These are phyloP conservation scores for Gopherus flavomarginatus DNA, from an alignment of 2,113 vertebrate genomes.

Conservation along the genomic window DNA sequence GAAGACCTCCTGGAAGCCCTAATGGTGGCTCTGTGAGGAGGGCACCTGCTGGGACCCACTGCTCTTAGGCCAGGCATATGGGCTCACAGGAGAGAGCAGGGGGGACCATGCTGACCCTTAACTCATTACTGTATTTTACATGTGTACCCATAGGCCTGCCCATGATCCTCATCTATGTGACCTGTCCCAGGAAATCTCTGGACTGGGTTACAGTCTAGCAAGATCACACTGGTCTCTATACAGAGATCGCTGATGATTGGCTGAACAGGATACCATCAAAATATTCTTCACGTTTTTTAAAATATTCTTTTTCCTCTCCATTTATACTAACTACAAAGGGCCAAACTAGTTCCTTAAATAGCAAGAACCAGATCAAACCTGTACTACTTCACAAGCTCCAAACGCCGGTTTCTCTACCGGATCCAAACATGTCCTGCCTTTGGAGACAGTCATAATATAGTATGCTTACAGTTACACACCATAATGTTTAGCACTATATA, in stretches of 20 bases:
- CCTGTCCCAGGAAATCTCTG: not conserved
- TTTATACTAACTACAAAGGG: not conserved
- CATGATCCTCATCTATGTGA: accelerated
- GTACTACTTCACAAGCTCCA: not conserved
- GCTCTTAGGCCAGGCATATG: accelerated
- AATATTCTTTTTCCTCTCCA: not conserved
- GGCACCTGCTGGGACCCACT: not conserved
- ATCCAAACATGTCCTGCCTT: not conserved
- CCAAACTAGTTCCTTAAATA: not conserved
- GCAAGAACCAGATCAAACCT: not conserved
- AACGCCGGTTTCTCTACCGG: not conserved
- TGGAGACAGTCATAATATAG: not conserved
- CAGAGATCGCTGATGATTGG: not conserved
- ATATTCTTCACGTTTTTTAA: not conserved
- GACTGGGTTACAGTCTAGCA: not conserved
- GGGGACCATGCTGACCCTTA: accelerated
- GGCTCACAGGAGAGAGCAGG: not conserved
- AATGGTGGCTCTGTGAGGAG: not conserved
- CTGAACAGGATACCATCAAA: not conserved
- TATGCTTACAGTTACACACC: not conserved
- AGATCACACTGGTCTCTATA: not conserved
- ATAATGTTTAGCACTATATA: not conserved
- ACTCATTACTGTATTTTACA: not conserved
- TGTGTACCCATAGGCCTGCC: not conserved
- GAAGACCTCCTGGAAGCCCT: not conserved